phyloP scores from a whole-genome alignment of 2,888 invertebrate genomes.

The Drosophila mulleri region DNA sequence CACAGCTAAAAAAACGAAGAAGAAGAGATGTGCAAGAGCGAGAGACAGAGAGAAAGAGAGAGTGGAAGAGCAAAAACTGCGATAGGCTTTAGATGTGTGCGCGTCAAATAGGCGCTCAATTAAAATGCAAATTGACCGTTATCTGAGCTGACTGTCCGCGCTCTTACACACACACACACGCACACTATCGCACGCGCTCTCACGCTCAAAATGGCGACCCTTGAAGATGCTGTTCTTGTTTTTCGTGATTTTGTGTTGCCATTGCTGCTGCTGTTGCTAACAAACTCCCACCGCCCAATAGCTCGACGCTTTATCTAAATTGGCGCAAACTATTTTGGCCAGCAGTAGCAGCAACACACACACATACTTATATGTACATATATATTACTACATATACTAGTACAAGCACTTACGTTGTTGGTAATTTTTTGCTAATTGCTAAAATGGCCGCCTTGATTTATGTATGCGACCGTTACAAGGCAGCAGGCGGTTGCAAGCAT shows the following conservation, averaged over 20 bases:
- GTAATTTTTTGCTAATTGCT: constrained; percentile 68
- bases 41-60: constrained; percentile 9
- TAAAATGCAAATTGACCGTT: constrained; percentile 76
- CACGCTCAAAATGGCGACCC: constrained; percentile 48
- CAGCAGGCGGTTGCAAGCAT: constrained; percentile 24
- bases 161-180: constrained; percentile 12
- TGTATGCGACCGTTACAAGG: constrained; percentile 72
- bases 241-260: neutral
- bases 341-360: constrained; percentile 31
- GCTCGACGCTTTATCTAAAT: constrained; percentile 38
- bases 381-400: neutral
- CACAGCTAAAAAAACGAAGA: constrained; percentile 6
- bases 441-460: constrained; percentile 78
- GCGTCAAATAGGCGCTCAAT: constrained; percentile 58
- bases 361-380: constrained; percentile 13
- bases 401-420: constrained; percentile 48
- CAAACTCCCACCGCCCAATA: constrained; percentile 28
- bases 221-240: constrained; percentile 39
- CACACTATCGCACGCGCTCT: constrained; percentile 18
- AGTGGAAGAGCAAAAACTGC: constrained; percentile 1
- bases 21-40: constrained; percentile 9
- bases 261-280: constrained; percentile 5
- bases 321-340: constrained; percentile 57
- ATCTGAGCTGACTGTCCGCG: constrained; percentile 35
- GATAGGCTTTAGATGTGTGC: constrained; percentile 16